Conservation (phyloP, 2,113 vertebrate species). For the Elephantulus edwardii region DNA sequence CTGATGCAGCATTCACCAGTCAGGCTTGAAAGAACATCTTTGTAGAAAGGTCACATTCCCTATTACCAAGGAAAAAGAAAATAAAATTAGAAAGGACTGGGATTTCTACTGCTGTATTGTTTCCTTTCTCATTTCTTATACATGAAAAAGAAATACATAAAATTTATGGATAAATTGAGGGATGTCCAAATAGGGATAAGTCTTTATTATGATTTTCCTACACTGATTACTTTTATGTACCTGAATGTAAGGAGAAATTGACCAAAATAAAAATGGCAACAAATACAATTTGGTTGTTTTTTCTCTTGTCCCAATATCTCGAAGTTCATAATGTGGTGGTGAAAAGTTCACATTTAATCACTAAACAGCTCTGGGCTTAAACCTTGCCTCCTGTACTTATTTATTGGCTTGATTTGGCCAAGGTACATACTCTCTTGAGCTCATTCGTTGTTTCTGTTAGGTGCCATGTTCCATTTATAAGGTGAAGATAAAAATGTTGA, state of each 20-base stretch:
- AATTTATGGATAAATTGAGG: background rate
- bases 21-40: constrained; percentile 56
- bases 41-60: constrained; percentile 51
- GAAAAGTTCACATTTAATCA: background rate
- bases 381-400: background rate
- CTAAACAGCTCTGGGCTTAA: background rate
- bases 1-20: constrained; percentile 49
- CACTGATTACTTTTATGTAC: background rate
- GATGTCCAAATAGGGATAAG: background rate
- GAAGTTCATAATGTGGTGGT: background rate
- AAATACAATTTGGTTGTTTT: background rate
- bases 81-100: constrained; percentile 25
- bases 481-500: constrained; percentile 15
- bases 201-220: background rate
- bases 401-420: constrained; percentile 2
- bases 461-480: background rate
- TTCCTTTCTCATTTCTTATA: constrained; percentile 43
- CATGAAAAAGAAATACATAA: constrained; percentile 18
- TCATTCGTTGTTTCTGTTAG: no score
- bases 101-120: background rate
- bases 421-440: background rate
- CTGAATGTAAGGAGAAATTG: background rate
- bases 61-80: constrained; percentile 43
- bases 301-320: background rate
- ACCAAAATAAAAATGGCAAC: background rate